Base-by-base conservation (phyloP, 2,797 vertebrate genomes). In the Syndactyla subalaris region DNA sequence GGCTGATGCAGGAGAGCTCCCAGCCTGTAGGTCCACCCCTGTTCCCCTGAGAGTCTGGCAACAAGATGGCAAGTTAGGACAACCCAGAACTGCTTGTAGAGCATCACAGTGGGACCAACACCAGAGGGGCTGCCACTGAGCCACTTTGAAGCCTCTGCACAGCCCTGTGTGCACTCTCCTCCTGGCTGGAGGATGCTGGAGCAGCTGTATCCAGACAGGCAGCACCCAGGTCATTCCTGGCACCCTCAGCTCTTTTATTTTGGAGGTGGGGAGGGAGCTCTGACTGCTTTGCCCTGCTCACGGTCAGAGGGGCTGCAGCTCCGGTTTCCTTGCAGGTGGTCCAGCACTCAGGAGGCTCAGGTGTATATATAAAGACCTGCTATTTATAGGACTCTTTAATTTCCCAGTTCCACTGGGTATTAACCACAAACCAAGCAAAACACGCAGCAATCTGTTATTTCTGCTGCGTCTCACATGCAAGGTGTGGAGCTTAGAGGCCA, bases 361-460 rank as follows among this genome's bases (percentile, higher is more conserved):
- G 87, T 80, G 70, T 39, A n/a, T 20, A 23, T 39, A 24, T 32
- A 75, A 75, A 88, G 41, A 41, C 17, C 68, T 85, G 63, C 58
- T 95, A 80, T 91, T 95, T 93, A 88, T 83, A 94, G 55, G 29
- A 19, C 61, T 85, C 66, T 77, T 58, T 74, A 89, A 92, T 91
- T 91, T 83, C 78, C 79, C 80, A 41, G 67, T 87, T 91, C 71
- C 81, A 79, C 61, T 24, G 63, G 15, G 34, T 43, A 63, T 94
- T 88, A 93, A 92, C 61, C 65, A 85, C 83, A 88, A 75, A 87
- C 51, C 32, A 59, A 85, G 88, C 68, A 46, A 83, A 77, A 87
- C 14, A 39, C 10, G 58, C 66, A 84, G 83, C 73, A 70, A 89
- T 78, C 61, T 76, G 82, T 62, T 90, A 91, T 74, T 92, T 27